These are phyloP conservation scores for Epinephelus malabaricus DNA, from an alignment of 2,797 vertebrate species.

Conservation along the genomic window DNA sequence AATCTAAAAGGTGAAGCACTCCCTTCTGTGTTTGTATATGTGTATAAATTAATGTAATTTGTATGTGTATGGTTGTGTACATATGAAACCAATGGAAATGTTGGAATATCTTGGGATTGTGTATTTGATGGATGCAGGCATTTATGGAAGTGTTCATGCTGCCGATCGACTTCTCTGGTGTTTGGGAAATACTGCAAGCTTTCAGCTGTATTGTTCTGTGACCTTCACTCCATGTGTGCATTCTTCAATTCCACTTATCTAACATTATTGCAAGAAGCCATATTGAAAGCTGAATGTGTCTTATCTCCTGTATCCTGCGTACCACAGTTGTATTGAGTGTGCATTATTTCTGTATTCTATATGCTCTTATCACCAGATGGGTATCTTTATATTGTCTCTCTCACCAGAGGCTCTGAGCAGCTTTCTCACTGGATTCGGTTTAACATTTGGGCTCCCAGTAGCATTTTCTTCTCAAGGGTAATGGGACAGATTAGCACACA, in stretches of 20 bases:
- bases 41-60: not conserved
- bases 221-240: constrained; percentile 11
- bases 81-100: not conserved
- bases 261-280: constrained; percentile 2
- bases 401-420: constrained; percentile 24
- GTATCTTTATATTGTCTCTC: constrained; percentile 54
- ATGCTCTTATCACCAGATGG: constrained; percentile 52
- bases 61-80: not conserved
- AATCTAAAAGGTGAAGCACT: not conserved
- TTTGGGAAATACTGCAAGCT: not conserved
- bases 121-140: constrained; percentile 5
- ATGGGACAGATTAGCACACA: constrained; percentile 25
- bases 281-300: constrained; percentile 22
- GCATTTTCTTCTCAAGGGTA: constrained; percentile 48
- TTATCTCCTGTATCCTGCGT: constrained; percentile 36
- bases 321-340: constrained; percentile 9
- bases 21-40: not conserved
- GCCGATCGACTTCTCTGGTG: constrained; percentile 15
- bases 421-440: constrained; percentile 10
- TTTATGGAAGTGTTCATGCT: constrained; percentile 13
- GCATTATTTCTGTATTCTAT: constrained; percentile 42
- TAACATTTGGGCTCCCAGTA: constrained; percentile 29
- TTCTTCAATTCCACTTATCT: constrained; percentile 37
- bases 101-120: not conserved
- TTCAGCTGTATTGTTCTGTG: constrained; percentile 15